Percentiles rank a stretch among this genome's conserved stretches.
phyloP scores from a whole-genome alignment of 1,140 invertebrate species.

The Drosophila bocqueti region DNA sequence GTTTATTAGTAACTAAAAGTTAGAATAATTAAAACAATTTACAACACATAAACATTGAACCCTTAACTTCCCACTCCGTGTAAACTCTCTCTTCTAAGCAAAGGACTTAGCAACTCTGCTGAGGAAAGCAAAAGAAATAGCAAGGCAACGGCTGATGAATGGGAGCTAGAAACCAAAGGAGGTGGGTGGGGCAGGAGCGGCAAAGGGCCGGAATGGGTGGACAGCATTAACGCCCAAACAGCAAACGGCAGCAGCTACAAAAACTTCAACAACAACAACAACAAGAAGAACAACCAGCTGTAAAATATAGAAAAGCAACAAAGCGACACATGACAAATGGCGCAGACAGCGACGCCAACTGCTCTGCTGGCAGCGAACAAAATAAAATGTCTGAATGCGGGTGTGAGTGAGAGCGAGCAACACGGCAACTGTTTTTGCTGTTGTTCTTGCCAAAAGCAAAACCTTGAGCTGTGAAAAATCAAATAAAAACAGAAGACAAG shows the following conservation, averaged over 20 bases:
- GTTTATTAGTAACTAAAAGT: too few species aligned
- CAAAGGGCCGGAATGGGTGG: slow-evolving; percentile 15
- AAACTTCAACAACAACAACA: slow-evolving; percentile 9
- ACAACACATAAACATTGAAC: too few species aligned
- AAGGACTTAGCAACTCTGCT: slow-evolving; percentile 35
- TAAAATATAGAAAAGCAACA: slow-evolving; percentile 46
- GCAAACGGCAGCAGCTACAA: slow-evolving; percentile 58
- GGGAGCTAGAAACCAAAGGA: slow-evolving; percentile 14
- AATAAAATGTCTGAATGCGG: slow-evolving; percentile 74
- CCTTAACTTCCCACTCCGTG: not conserved
- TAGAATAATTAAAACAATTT: too few species aligned
- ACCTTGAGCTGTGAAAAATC: slow-evolving; percentile 74
- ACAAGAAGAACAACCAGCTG: not conserved
- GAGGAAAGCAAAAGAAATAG: slow-evolving; percentile 47
- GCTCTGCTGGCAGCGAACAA: slow-evolving; percentile 34
- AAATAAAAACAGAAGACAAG: slow-evolving; percentile 52
- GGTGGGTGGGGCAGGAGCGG: not conserved
- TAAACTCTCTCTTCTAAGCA: slow-evolving; percentile 23
- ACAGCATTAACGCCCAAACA: slow-evolving; percentile 41
- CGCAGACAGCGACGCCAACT: slow-evolving; percentile 53
- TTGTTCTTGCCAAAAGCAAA: slow-evolving; percentile 41
- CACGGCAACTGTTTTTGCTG: slow-evolving; percentile 34
- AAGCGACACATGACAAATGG: slow-evolving; percentile 80
- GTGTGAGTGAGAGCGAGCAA: slow-evolving; percentile 31
- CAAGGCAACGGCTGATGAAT: slow-evolving; percentile 46